Evolutionary conservation across 2,113 vertebrate genomes (phyloP).

Genomic region (Henicopernis longicauda): DNA sequence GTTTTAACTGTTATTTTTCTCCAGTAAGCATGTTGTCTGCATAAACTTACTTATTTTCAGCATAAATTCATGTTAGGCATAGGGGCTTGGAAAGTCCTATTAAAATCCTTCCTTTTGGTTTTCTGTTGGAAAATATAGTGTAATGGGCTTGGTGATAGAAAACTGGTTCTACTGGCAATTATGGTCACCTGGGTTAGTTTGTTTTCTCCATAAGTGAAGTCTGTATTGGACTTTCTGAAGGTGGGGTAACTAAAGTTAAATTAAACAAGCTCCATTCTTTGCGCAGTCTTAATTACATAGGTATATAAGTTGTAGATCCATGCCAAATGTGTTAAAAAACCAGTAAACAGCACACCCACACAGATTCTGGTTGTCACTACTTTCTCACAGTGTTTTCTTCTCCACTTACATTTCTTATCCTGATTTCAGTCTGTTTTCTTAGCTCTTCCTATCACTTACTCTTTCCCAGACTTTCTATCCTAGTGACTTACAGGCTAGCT

Average conservation of each 20-base stretch:
- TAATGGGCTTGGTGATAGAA: not conserved
- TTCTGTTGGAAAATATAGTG: not conserved
- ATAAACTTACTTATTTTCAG: not conserved
- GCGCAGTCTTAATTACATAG: not conserved
- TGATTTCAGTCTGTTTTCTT: not conserved
- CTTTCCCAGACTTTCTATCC: not conserved
- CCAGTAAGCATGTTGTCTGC: not conserved
- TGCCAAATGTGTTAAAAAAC: not conserved
- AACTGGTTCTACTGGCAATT: not conserved
- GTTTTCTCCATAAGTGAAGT: not conserved
- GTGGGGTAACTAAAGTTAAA: not conserved
- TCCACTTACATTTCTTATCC: not conserved
- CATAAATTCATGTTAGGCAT: not conserved
- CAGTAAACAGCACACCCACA: not conserved
- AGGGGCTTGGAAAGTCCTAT: not conserved
- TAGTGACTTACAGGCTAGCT: not conserved
- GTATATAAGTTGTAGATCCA: not conserved
- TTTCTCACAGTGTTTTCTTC: not conserved
- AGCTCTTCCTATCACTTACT: not conserved
- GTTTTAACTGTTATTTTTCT: not conserved
- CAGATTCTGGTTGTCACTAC: not conserved
- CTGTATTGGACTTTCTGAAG: not conserved
- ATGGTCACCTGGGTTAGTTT: not conserved
- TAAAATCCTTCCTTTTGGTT: not conserved
- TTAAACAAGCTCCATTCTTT: not conserved